phyloP scores from a whole-genome alignment of 2,888 invertebrate species.

The Hartigia nigra region DNA sequence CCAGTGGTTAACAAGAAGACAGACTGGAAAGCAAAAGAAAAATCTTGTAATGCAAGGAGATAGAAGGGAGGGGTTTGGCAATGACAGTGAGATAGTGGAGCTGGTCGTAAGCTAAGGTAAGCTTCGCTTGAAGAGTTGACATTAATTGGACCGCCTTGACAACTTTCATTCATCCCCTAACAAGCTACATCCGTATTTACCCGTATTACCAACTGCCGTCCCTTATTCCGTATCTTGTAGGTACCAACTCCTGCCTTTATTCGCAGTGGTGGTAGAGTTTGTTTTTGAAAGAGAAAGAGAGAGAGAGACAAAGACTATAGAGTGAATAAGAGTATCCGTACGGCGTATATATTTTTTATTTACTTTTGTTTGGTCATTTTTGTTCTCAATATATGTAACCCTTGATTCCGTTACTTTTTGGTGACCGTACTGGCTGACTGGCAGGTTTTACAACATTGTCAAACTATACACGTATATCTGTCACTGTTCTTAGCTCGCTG shows the following conservation, averaged over 20 bases:
- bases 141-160: slow-evolving; percentile 65
- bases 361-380: not conserved
- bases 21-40: slow-evolving; percentile 17
- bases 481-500: not conserved
- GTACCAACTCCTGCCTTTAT: too few species aligned
- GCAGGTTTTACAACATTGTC: too few species aligned
- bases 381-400: not conserved
- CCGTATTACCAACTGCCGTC: slow-evolving; percentile 45
- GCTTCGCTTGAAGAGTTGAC: slow-evolving; percentile 62
- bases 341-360: too few species aligned
- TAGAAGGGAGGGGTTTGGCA: not conserved
- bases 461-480: too few species aligned
- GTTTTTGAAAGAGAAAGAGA: not conserved
- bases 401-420: not conserved
- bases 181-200: slow-evolving; percentile 63
- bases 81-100: slow-evolving; percentile 5
- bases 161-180: slow-evolving; percentile 65
- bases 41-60: slow-evolving; percentile 40
- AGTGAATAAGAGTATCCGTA: not conserved
- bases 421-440: not conserved
- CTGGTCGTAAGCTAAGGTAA: slow-evolving; percentile 57
- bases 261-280: too few species aligned
- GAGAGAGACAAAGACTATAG: not conserved
- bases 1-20: too few species aligned
- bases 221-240: slow-evolving; percentile 19